Evolutionary conservation across 2,888 invertebrate species (phyloP).

Genomic region (Nemotelus pantherinus): DNA sequence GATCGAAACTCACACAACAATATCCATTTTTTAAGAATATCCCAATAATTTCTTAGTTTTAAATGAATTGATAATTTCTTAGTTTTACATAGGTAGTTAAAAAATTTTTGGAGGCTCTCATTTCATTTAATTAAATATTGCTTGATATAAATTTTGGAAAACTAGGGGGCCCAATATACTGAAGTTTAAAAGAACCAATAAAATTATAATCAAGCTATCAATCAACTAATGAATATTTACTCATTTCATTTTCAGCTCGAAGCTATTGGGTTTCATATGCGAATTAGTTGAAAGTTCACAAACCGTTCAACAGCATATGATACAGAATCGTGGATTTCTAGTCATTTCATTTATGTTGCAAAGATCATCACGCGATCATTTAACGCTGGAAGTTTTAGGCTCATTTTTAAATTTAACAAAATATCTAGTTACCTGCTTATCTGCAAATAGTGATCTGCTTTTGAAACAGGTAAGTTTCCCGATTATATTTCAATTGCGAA

Average conservation of each 20-base stretch:
- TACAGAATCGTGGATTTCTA: conserved; percentile 97
- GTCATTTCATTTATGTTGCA: conserved; percentile 98
- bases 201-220: too few species aligned
- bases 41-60: too few species aligned
- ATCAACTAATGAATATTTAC: too few species aligned
- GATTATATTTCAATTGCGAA: not conserved
- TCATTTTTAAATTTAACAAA: conserved; percentile 92
- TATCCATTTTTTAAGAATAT: too few species aligned
- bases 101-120: too few species aligned
- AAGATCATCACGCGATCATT: conserved; percentile 89
- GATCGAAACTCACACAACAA: too few species aligned
- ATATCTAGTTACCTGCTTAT: conserved; percentile 91
- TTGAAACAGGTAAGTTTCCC: conserved; percentile 82
- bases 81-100: too few species aligned
- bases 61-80: too few species aligned
- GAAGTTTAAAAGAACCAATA: too few species aligned
- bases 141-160: too few species aligned
- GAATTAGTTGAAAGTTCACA: conserved; percentile 96
- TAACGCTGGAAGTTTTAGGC: conserved; percentile 92
- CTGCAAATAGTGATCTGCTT: conserved; percentile 90
- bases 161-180: too few species aligned
- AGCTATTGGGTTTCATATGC: conserved; percentile 95
- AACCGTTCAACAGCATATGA: conserved; percentile 99
- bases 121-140: too few species aligned
- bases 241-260: conserved; percentile 73